phyloP scores from a whole-genome alignment of 2,113 vertebrate genomes.

The Eleginops maclovinus region DNA sequence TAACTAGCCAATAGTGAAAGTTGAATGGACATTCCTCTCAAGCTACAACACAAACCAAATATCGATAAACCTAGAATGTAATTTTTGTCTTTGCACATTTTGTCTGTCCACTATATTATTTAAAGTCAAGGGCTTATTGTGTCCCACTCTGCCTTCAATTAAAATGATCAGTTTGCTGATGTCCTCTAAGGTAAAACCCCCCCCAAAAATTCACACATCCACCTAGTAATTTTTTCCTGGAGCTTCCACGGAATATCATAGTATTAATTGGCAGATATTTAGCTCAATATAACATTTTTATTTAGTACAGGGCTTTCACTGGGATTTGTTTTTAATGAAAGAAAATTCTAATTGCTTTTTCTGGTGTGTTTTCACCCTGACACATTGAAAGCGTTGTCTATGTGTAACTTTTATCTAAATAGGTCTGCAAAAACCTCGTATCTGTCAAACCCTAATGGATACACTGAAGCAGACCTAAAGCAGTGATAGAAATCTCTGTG shows the following conservation, averaged over 20 bases:
- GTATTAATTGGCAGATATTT: not conserved
- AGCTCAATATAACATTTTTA: constrained; percentile 7
- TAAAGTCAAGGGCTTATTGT: not conserved
- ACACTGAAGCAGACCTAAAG: constrained; percentile 78
- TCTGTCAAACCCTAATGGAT: constrained; percentile 65
- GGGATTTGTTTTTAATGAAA: not conserved
- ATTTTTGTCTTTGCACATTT: not conserved
- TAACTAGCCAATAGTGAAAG: not conserved
- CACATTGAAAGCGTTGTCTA: constrained; percentile 19
- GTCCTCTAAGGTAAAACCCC: not conserved
- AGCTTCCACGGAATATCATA: not conserved
- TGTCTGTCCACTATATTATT: not conserved
- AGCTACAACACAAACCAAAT: not conserved
- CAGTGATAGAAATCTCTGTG: constrained; percentile 83
- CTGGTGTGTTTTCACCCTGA: not conserved
- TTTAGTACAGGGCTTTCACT: not conserved
- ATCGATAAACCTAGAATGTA: not conserved
- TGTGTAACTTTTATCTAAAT: constrained; percentile 36
- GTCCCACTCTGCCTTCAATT: not conserved
- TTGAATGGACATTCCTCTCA: not conserved
- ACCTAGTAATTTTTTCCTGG: not conserved
- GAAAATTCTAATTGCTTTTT: constrained; percentile 18
- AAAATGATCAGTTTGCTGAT: not conserved
- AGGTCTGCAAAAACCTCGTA: constrained; percentile 47
- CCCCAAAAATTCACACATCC: not conserved